Evolutionary conservation across 2,113 vertebrate species (phyloP).

Genomic region (Butorides virescens): DNA sequence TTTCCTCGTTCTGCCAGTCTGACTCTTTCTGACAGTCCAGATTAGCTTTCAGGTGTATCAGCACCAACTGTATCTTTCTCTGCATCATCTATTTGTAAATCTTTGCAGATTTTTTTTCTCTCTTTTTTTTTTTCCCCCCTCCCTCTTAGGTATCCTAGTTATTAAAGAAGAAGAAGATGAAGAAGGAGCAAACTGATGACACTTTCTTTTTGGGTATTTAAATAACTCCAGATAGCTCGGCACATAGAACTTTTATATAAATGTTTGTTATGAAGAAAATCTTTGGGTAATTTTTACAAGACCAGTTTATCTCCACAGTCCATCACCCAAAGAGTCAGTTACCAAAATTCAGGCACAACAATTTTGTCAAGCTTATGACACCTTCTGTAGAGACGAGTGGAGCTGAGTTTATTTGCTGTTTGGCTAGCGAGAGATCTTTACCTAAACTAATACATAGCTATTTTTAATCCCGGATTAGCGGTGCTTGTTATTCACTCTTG

Average conservation of each 20-base stretch:
- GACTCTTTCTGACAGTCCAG: background rate
- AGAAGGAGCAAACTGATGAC: conserved; percentile 71
- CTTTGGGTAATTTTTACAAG: conserved; percentile 54
- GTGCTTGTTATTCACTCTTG: conserved; percentile 12
- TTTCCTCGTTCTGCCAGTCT: background rate
- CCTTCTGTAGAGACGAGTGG: conserved; percentile 35
- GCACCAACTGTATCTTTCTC: background rate
- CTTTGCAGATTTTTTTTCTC: background rate
- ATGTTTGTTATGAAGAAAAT: conserved; percentile 71
- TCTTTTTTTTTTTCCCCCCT: background rate
- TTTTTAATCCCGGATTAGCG: conserved; percentile 1
- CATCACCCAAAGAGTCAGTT: conserved; percentile 55
- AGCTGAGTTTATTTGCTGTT: conserved; percentile 16
- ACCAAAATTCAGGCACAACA: conserved; percentile 16
- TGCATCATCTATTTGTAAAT: background rate
- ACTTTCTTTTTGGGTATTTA: conserved; percentile 45
- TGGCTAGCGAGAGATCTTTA: conserved; percentile 22
- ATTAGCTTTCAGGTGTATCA: background rate
- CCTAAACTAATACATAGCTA: background rate
- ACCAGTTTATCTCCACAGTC: conserved; percentile 22
- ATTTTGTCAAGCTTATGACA: conserved; percentile 19
- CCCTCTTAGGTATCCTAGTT: conserved; percentile 73
- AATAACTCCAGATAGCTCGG: conserved; percentile 55
- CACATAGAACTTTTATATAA: conserved; percentile 68
- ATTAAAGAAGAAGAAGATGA: conserved; percentile 79